Evolutionary conservation across 1,140 invertebrate species (phyloP), one percentile per base, ranked within the genome.

Genomic region (Drosophila subpulchrella): DNA sequence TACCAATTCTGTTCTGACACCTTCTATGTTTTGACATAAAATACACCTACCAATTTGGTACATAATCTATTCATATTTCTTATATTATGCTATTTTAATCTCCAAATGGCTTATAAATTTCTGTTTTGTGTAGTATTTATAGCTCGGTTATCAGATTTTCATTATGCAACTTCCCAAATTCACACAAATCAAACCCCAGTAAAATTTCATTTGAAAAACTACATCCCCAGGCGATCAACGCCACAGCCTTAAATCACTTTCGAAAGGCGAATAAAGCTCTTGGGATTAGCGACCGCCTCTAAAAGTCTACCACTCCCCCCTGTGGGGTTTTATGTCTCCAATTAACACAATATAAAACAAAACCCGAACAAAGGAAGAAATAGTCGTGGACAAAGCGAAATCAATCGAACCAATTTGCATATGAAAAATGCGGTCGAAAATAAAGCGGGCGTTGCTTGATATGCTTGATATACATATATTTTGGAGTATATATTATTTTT

Each of bases 281-380:
- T 39, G 34, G 42, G 34, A 41, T 57, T 70, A 55, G 24, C 3
- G 8, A 13, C 2, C 34, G 50, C 41, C 50, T 53, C 17, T 13
- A 60, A 68, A 44, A 50, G 46, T 46, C 24, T 36, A 48, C 11
- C 51, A 54, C 54, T 34, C 42, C 67, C 48, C 57, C 57, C 68
- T 42, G 42, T 51, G 65, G 73, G 60, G 59, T 51, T 62, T 41
- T 78, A 51, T 65, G 58, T 53, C 61, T 48, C 61, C 68, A 82
- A 85, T 85, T 85, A 85, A 88, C 78, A 78, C 75, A 60, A 66
- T 59, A 86, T 83, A 68, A 88, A 88, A 72, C 47, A 66, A 68
- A 77, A 39, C 55, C 42, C 27, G 51, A 84, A 75, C 47, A 71
- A 78, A 65, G 48, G 6, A 41, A 58, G 57, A 83, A 61, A 73